phyloP scores from a whole-genome alignment of 37 sponge, comb jelly and placozoan genomes.

The Aplysina aerophoba region DNA sequence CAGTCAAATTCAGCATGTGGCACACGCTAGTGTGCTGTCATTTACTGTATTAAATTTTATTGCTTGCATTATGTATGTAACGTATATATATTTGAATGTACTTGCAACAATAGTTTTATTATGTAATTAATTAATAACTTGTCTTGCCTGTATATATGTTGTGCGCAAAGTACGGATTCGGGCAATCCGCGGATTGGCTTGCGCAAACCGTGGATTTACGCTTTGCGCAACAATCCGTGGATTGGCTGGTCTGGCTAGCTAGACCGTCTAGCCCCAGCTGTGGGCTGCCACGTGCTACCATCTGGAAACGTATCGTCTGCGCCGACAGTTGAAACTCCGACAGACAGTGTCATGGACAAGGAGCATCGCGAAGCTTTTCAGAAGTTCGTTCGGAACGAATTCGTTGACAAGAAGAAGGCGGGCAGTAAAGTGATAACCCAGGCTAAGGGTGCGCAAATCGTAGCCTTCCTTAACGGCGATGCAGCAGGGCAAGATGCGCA shows the following conservation, averaged over 20 bases:
- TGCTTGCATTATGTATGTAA: too few species aligned
- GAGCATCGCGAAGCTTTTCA: background rate
- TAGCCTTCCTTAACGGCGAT: background rate
- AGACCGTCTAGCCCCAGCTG: background rate
- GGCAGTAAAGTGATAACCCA: slow-evolving; percentile 7
- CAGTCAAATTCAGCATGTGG: too few species aligned
- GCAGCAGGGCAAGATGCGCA: slow-evolving; percentile 3
- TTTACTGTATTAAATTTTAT: too few species aligned
- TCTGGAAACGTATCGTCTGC: background rate
- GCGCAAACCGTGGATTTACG: slow-evolving; percentile 4
- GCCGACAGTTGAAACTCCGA: background rate
- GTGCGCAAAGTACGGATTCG: background rate
- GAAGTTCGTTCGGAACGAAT: background rate
- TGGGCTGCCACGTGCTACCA: too few species aligned
- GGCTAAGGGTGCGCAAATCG: slow-evolving; percentile 1
- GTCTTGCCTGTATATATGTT: too few species aligned
- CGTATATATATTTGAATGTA: too few species aligned
- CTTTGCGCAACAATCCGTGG: slow-evolving; percentile 17
- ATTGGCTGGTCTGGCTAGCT: slow-evolving; percentile 12
- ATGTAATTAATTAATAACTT: too few species aligned
- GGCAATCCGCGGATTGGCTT: background rate
- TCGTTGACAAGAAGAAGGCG: slow-evolving; percentile 12
- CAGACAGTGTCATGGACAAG: background rate
- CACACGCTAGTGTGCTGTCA: too few species aligned
- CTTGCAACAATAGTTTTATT: too few species aligned